A percentile compares a stretch with the other conserved stretches of the same genome.
Evolutionary conservation across 2,888 invertebrate genomes (phyloP).

Genomic region (Coecobrya sp.): DNA sequence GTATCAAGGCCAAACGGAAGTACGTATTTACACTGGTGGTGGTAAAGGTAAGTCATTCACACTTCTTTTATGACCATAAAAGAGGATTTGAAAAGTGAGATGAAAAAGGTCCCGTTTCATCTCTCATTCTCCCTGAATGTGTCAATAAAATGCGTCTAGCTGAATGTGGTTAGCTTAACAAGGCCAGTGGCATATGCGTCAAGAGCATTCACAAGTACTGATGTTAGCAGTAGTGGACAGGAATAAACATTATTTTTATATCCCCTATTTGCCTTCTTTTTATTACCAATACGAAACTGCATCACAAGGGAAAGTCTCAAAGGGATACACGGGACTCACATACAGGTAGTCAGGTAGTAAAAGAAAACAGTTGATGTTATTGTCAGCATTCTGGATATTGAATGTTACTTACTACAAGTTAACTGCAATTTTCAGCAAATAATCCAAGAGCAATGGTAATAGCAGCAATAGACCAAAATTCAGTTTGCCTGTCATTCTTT

Average conservation of each 20-base stretch:
- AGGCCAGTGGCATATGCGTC: not conserved
- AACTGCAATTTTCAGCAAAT: slow-evolving; percentile 43
- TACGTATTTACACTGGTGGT: not conserved
- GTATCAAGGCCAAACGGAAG: not conserved
- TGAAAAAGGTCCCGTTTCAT: not conserved
- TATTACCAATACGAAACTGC: not conserved
- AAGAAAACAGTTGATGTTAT: not conserved
- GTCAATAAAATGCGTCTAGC: slow-evolving; percentile 34
- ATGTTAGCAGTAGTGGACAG: not conserved
- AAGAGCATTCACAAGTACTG: not conserved
- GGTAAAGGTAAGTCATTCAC: not conserved
- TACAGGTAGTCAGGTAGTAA: slow-evolving; percentile 1
- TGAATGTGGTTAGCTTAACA: slow-evolving; percentile 34
- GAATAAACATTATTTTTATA: slow-evolving; percentile 20
- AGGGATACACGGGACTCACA: not conserved
- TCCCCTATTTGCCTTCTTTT: not conserved
- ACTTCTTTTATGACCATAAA: not conserved
- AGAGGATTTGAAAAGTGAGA: not conserved
- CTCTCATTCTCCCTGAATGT: not conserved
- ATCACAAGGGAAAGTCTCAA: not conserved
- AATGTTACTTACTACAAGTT: slow-evolving; percentile 23
- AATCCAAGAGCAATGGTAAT: not conserved
- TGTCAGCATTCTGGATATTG: not conserved
- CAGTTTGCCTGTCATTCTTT: not conserved
- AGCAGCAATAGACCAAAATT: not conserved